A percentile compares a stretch with the other conserved stretches of the same genome.
phyloP scores from a whole-genome alignment of 2,113 vertebrate species.

The Sinocyclocheilus anophthalmus region DNA sequence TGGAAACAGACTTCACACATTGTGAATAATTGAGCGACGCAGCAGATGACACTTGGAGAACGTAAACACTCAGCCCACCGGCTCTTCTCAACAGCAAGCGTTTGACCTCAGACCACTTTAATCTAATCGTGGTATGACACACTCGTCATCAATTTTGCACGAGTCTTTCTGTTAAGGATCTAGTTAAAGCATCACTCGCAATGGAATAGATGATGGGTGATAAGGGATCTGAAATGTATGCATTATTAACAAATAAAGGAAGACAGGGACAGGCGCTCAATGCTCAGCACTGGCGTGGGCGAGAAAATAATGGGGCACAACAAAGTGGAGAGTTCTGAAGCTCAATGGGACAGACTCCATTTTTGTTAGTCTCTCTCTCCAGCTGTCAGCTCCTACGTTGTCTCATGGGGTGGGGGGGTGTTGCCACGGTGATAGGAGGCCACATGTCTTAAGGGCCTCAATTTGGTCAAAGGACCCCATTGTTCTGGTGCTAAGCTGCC shows the following conservation, averaged over 20 bases:
- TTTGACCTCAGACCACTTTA: constrained; percentile 16
- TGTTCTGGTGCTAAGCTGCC: constrained; percentile 81
- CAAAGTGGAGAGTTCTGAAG: constrained; percentile 56
- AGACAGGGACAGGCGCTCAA: neutral
- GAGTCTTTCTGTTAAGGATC: constrained; percentile 27
- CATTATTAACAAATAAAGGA: constrained; percentile 38
- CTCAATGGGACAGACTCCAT: constrained; percentile 72
- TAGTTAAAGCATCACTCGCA: constrained; percentile 19
- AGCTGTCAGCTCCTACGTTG: constrained; percentile 77
- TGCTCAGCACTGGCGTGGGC: constrained; percentile 26
- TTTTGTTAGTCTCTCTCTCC: constrained; percentile 59
- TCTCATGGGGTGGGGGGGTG: constrained; percentile 62
- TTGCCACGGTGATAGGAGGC: constrained; percentile 84
- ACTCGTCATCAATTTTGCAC: constrained; percentile 22
- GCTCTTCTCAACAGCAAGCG: neutral
- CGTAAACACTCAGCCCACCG: neutral
- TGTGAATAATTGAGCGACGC: neutral
- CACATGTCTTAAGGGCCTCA: constrained; percentile 83
- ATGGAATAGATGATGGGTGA: neutral
- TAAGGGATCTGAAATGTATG: constrained; percentile 25
- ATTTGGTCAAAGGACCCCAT: constrained; percentile 81
- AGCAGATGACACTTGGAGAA: constrained; percentile 16
- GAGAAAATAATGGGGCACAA: constrained; percentile 54
- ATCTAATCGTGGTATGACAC: constrained; percentile 1
- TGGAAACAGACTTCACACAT: too few relatives aligned